Base-by-base conservation (phyloP, 2,888 invertebrate genomes). In the Venusia cambrica region DNA sequence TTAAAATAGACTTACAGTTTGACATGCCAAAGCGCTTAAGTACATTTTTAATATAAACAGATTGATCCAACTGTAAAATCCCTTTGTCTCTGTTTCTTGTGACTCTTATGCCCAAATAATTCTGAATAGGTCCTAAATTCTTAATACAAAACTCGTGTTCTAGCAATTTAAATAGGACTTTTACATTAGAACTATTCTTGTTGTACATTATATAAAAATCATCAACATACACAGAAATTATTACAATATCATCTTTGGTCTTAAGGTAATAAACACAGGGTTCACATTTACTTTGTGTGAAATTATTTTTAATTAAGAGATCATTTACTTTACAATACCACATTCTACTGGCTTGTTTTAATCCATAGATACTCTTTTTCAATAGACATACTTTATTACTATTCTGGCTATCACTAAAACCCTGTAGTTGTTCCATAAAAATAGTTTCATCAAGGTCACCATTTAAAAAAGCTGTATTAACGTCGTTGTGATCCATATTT, bases 141-240 rank as follows among this genome's bases (percentile, higher is more conserved):
- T 11, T 9, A 2, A 4, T 21, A 5, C 5, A 3, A 5, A 5
- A 5, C n/a, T n/a, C n/a, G 4, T 5, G 16, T 16, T 16, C 2
- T n/a, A n/a, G n/a, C n/a, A n/a, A n/a, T 16, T 5, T n/a, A 2
- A 12, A 13, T 24, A 6, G 6, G n/a, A 5, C 5, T 12, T 6
- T n/a, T 24, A 7, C 7, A n/a, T 13, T 7, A 27, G 6, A 3
- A 7, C 6, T 18, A 18, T 8, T 7, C 2, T 4, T 4, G 8
- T 18, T 18, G 5, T 18, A 8, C 21, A 47, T 42, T 5, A 49
- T 13, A 38, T 34, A 45, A 15, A 54, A 45, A 33, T 55, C 51
- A 36, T 55, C 49, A 1, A 52, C 52, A 40, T 54, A 49, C 0
- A 52, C 7, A 5, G 45, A 44, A 5, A 52, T 9, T 5, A 54